Conservation (phyloP, 2,113 vertebrate genomes). For the Poecile atricapillus region DNA sequence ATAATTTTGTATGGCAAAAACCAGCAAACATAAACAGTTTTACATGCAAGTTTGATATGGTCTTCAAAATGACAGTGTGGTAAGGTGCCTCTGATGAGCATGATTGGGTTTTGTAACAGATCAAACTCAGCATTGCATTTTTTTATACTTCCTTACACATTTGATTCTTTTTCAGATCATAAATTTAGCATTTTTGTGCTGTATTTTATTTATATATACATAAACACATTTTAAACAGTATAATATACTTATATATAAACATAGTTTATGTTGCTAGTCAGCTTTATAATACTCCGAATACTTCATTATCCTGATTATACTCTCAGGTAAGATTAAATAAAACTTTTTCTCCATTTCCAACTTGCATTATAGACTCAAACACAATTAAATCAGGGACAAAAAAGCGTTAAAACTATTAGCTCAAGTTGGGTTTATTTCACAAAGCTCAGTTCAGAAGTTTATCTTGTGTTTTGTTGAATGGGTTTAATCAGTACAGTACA, state of each 20-base stretch:
- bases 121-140: neutral
- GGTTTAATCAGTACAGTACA: conserved; percentile 34
- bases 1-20: neutral
- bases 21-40: neutral
- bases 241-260: no score
- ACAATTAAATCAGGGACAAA: conserved; percentile 47
- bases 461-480: conserved; percentile 49
- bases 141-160: neutral
- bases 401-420: conserved; percentile 51
- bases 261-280: neutral
- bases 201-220: neutral
- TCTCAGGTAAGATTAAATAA: conserved; percentile 28
- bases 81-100: neutral
- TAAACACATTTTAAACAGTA: neutral
- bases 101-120: neutral
- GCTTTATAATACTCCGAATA: neutral
- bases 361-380: conserved; percentile 31
- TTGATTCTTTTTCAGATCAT: neutral
- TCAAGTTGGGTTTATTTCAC: conserved; percentile 3
- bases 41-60: neutral
- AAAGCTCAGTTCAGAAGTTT: conserved; percentile 44
- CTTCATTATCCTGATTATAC: conserved; percentile 42
- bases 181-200: neutral
- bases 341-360: conserved; percentile 42
- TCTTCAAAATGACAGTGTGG: neutral